Evolutionary conservation across 53 echinoderm and acorn worm genomes (phyloP), one percentile per base, ranked within the genome.

Genomic region (Paracentrotus lividus): DNA sequence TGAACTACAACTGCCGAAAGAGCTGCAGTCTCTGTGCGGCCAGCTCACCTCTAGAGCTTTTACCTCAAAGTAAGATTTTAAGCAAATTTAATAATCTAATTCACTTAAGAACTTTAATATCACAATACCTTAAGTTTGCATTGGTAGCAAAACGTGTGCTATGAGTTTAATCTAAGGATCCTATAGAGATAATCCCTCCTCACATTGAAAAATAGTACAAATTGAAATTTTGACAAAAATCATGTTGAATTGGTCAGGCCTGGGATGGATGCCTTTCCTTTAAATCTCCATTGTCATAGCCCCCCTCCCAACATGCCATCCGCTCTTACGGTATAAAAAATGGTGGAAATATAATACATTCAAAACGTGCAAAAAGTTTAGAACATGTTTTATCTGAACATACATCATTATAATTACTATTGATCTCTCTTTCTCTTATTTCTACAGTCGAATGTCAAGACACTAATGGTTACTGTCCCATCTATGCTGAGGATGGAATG

Each of bases 1-100:
- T 92, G 92, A 92, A 92, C 81, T 92, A 77, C 78, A 15, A 92
- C 40, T 92, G 92, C n/a, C 32, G 92, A 4, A 92, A 92, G 81
- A 78, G 77, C 59, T 92, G 92, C 24, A 16, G 1, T 1, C 92
- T 92, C 24, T 92, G 92, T 77, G 42, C 81, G 1, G 77, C 78
- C 26, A 92, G 92, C 58, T 92, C 92, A 4, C 92, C 92, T 36
- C 57, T 92, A 0, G 56, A 92, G 12, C 81, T 92, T 20, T 23
- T 77, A 0, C 92, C 92, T 33, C 81, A 78, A 92, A 54, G 92
- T 92, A 92, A 42, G 57, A 24, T 77, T 5, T 23, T 9, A 0
- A 61, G 61, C 4, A 5, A 61, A 26, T 60, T 60, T 26, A 9
- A 61, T 61, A 61, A 10, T 7, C 61, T 21, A 26, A 16, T 43